phyloP scores from a whole-genome alignment of 2,113 vertebrate species.

The Aythya baeri region DNA sequence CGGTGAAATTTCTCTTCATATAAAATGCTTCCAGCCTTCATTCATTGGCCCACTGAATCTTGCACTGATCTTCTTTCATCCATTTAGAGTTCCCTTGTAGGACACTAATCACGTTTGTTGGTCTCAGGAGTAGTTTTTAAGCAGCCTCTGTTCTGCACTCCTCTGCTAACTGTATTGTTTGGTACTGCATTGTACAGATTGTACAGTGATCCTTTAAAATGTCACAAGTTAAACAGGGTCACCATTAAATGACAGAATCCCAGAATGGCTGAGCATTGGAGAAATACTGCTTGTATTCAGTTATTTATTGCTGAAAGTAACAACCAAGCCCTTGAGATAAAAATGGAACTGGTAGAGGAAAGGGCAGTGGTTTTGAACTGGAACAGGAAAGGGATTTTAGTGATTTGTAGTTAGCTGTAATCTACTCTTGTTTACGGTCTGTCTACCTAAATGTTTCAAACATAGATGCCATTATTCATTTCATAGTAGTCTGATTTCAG shows the following conservation, averaged over 20 bases:
- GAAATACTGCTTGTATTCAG: neutral
- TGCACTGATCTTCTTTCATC: neutral
- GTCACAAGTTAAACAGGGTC: neutral
- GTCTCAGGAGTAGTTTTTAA: constrained; percentile 17
- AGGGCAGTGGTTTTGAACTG: neutral
- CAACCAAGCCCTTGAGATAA: neutral
- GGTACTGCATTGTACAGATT: neutral
- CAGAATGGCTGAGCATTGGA: neutral
- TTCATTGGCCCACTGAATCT: neutral
- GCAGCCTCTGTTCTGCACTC: neutral
- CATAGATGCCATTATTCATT: neutral
- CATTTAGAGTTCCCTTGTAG: constrained; percentile 2
- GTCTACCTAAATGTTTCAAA: constrained; percentile 4
- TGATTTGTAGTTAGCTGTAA: neutral
- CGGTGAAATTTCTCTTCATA: neutral
- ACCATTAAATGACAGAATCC: neutral
- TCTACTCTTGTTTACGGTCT: neutral
- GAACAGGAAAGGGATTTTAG: neutral
- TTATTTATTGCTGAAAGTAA: neutral
- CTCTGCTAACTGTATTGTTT: neutral
- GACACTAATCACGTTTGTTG: neutral
- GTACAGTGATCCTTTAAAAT: neutral
- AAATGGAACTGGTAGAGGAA: neutral
- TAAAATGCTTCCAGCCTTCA: neutral
- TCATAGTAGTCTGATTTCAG: neutral